Evolutionary conservation across 1,140 invertebrate species (phyloP).

Genomic region (Drosophila dunni): DNA sequence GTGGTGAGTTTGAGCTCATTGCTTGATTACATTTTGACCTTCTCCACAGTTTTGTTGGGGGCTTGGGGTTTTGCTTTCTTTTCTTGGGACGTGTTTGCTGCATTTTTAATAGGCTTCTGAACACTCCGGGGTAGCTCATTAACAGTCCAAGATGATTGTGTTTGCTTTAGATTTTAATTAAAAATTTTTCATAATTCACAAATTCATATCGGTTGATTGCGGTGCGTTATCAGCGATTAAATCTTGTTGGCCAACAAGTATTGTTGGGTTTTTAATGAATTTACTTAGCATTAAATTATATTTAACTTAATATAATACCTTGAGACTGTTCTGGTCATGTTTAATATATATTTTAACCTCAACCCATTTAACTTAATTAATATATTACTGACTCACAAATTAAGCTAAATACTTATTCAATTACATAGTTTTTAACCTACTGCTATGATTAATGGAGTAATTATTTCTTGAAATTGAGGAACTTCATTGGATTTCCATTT

Average conservation of each 20-base stretch:
- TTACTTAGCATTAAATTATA: too few species aligned
- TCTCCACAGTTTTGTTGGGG: conserved; percentile 43
- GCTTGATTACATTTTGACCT: conserved; percentile 78
- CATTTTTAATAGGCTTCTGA: conserved; percentile 77
- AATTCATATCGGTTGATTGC: not conserved
- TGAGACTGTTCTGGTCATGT: too few species aligned
- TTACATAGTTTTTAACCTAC: too few species aligned
- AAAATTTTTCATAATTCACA: conserved; percentile 31
- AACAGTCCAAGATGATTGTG: conserved; percentile 60
- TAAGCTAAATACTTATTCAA: too few species aligned
- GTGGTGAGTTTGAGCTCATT: conserved; percentile 60
- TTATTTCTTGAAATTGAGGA: not conserved
- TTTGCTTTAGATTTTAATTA: conserved; percentile 64
- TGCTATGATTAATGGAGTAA: not conserved
- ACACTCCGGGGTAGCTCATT: conserved; percentile 64
- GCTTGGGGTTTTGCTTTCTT: conserved; percentile 29
- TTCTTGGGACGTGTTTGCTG: conserved; percentile 69
- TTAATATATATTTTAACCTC: too few species aligned
- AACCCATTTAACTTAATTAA: too few species aligned
- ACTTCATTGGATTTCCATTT: conserved; percentile 1
- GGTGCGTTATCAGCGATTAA: too few species aligned
- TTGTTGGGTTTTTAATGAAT: too few species aligned
- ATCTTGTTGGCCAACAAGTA: too few species aligned
- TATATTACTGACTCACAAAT: too few species aligned
- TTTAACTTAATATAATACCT: too few species aligned